Base-by-base conservation (phyloP, 2,113 vertebrate genomes). In the Calidris pygmaea region DNA sequence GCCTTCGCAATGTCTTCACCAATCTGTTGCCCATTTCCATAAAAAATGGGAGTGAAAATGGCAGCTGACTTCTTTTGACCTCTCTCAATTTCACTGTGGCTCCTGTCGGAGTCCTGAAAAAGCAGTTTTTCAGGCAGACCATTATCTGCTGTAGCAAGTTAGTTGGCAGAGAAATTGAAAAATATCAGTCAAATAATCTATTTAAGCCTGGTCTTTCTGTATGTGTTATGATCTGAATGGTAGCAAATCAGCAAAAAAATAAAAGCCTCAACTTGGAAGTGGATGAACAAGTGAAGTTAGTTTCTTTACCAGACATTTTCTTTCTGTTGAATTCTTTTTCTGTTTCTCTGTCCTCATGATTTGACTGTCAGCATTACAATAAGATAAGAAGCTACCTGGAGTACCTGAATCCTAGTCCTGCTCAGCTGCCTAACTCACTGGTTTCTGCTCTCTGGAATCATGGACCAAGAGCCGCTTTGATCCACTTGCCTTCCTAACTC, bases 31-130 rank as follows among this genome's bases (percentile, higher is more conserved):
- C 95, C 86, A 96, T 98, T 98, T 98, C 97, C 97, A 97, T 95
- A 95, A 97, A 97, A 98, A 97, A 98, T 98, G 95, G 97, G 96
- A 98, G 97, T 95, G 93, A 96, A 95, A 97, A 95, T 93, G 95
- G 95, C 97, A 97, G 96, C 90, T 97, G 97, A 97, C 97, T 98
- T 89, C 87, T 97, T 96, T 94, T 97, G 96, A 93, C 90, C 92
- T 97, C 94, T 97, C 95, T 97, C 96, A 90, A 76, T 91, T 95
- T 98, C 94, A 94, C 86, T 92, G 77, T 63, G 89, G 86, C 85
- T 97, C 62, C 72, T 96, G 92, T 94, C 6, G 20, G 92, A 89
- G 94, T 94, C 87, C 93, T 93, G 90, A 96, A 97, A 97, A 97
- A 95, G 86, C 87, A 87, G 82, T 87, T 97, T 97, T 97, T 97